These are phyloP conservation scores for Zygogramma bicolorata DNA, from an alignment of 2,888 invertebrate genomes.

Conservation along the genomic window DNA sequence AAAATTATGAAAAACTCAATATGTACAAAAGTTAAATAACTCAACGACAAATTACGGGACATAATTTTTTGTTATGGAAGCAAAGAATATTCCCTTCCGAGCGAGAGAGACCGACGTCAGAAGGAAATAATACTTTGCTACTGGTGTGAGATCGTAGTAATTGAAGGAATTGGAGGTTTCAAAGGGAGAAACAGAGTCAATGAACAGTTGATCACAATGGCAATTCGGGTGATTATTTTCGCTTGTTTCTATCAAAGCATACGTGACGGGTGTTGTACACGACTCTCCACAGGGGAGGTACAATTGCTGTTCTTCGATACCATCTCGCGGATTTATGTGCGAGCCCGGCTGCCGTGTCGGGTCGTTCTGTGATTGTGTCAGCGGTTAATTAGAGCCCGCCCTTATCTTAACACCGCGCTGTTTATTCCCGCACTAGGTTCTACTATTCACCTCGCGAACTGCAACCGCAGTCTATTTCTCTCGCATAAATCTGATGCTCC, in stretches of 20 bases:
- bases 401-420: constrained; percentile 55
- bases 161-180: too few relatives aligned
- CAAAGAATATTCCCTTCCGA: too few relatives aligned
- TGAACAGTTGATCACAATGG: too few relatives aligned
- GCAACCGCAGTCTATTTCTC: constrained; percentile 28
- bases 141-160: too few relatives aligned
- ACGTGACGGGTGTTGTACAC: constrained; percentile 46
- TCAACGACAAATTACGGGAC: too few relatives aligned
- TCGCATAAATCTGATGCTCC: constrained; percentile 31
- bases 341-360: constrained; percentile 58
- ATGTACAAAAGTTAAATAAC: too few relatives aligned
- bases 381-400: constrained; percentile 60
- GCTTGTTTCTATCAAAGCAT: constrained; percentile 10
- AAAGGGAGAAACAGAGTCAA: too few relatives aligned
- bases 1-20: too few relatives aligned
- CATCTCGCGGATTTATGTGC: constrained; percentile 57
- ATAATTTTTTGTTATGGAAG: too few relatives aligned
- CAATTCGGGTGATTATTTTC: background rate
- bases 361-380: constrained; percentile 61
- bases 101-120: too few relatives aligned
- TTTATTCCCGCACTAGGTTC: constrained; percentile 53
- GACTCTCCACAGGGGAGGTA: constrained; percentile 50
- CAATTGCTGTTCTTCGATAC: constrained; percentile 56
- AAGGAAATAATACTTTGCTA: too few relatives aligned
- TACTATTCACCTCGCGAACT: constrained; percentile 46